Percentiles rank a stretch among this genome's conserved stretches.
Evolutionary conservation across 1,140 invertebrate species (phyloP).

Genomic region (Fopius arisanus): DNA sequence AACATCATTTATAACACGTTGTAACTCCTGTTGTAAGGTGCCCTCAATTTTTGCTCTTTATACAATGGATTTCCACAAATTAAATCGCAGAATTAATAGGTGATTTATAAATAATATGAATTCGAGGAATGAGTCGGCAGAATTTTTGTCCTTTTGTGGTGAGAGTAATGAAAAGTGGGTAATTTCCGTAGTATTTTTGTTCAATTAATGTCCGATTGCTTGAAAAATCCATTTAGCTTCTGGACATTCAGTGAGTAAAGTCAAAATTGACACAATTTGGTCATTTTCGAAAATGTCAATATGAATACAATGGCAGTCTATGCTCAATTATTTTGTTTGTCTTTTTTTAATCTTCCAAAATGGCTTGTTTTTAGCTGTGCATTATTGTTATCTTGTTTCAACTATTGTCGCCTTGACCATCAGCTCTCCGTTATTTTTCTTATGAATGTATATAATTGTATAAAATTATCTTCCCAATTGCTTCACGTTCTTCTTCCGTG

Average conservation of each 20-base stretch:
- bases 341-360: background rate
- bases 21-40: background rate
- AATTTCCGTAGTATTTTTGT: background rate
- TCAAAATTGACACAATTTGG: background rate
- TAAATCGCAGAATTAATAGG: background rate
- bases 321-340: slow-evolving; percentile 12
- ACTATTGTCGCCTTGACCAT: slow-evolving; percentile 1
- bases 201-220: background rate
- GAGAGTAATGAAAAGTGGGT: too few relatives aligned
- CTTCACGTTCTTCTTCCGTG: background rate
- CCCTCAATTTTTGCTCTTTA: background rate
- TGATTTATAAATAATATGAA: background rate
- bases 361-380: background rate
- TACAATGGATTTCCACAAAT: background rate
- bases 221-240: background rate
- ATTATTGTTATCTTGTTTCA: slow-evolving; percentile 23
- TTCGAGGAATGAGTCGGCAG: background rate
- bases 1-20: background rate
- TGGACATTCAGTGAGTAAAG: background rate
- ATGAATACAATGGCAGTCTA: slow-evolving; percentile 12
- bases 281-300: background rate
- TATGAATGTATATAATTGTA: slow-evolving; percentile 20
- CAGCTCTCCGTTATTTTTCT: slow-evolving; percentile 5
- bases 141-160: background rate
- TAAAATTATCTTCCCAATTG: slow-evolving; percentile 19